Percentiles rank a stretch among this genome's conserved stretches.
These are phyloP conservation scores for Vireo altiloquus DNA, from an alignment of 2,113 vertebrate species.

Conservation along the genomic window DNA sequence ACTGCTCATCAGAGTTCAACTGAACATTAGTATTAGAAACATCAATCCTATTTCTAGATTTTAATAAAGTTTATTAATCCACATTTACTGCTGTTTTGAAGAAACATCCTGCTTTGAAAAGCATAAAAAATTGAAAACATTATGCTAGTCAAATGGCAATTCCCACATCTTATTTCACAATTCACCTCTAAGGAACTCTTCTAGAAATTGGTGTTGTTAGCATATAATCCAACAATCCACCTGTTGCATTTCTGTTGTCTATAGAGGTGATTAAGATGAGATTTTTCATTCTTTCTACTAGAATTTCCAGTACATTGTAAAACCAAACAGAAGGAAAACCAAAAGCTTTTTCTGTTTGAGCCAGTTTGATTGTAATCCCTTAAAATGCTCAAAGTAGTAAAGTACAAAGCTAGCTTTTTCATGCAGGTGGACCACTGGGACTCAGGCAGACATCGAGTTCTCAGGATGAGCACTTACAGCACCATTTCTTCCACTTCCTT, in stretches of 20 bases:
- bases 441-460: background rate
- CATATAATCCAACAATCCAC: background rate
- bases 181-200: background rate
- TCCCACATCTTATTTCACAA: background rate
- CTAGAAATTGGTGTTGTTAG: background rate
- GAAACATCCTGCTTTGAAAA: background rate
- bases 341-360: background rate
- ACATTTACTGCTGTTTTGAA: background rate
- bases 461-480: background rate
- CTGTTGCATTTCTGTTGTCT: background rate
- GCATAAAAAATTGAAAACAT: background rate
- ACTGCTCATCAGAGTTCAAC: background rate
- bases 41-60: background rate
- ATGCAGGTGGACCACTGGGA: background rate
- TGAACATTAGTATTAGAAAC: background rate
- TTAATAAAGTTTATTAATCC: background rate
- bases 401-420: background rate
- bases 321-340: background rate
- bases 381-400: background rate
- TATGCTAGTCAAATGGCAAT: background rate
- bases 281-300: background rate
- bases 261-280: background rate
- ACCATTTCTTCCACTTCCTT: background rate
- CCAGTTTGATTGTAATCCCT: background rate
- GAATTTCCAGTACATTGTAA: background rate